Evolutionary conservation across 2,888 invertebrate genomes (phyloP).

Genomic region (Mantis religiosa): DNA sequence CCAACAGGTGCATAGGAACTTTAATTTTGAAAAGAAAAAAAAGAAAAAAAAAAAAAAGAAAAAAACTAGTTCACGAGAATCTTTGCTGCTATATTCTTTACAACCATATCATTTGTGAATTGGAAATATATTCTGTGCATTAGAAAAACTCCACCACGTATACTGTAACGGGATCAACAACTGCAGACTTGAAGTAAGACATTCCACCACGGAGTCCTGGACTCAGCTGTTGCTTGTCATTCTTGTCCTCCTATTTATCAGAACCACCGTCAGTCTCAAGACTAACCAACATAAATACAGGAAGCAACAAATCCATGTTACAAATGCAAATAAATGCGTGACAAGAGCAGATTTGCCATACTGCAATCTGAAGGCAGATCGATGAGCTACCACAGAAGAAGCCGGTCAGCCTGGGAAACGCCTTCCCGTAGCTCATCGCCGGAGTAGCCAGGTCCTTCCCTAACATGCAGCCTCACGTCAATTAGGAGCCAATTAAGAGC

Average conservation of each 20-base stretch:
- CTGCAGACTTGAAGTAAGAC: neutral
- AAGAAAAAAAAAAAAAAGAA: too few species aligned
- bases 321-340: neutral
- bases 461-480: neutral
- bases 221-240: neutral
- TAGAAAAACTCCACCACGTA: too few species aligned
- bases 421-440: neutral
- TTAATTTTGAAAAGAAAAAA: too few species aligned
- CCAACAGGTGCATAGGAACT: too few species aligned
- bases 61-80: too few species aligned
- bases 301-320: neutral
- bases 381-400: neutral
- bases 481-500: constrained; percentile 5
- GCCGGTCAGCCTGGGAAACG: neutral
- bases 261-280: neutral
- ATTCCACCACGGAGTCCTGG: neutral
- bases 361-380: neutral
- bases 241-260: neutral
- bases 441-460: neutral
- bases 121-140: too few species aligned
- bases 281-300: neutral
- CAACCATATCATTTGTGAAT: too few species aligned
- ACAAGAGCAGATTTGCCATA: neutral
- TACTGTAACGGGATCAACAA: neutral
- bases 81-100: too few species aligned